These are phyloP conservation scores for Adelosebastes latens DNA, from an alignment of 2,797 vertebrate genomes.

Conservation along the genomic window DNA sequence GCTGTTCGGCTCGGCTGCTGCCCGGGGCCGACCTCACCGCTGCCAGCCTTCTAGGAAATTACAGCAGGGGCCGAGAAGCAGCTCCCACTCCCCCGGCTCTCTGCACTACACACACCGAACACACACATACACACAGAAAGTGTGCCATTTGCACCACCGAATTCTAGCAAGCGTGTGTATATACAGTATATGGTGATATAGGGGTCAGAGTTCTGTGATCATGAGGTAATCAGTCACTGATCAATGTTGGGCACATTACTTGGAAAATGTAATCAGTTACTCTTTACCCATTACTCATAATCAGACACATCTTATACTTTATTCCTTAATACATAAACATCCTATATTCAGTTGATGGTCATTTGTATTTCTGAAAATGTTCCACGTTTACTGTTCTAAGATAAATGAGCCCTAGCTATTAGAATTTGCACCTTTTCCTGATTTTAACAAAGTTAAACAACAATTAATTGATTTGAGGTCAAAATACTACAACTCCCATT, in stretches of 20 bases:
- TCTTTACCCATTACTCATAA: too few relatives aligned
- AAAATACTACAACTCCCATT: not conserved
- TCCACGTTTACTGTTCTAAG: too few relatives aligned
- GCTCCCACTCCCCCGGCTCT: slow-evolving; percentile 58
- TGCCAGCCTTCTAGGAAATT: slow-evolving; percentile 81
- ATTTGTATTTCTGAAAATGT: too few relatives aligned
- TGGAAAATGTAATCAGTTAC: too few relatives aligned
- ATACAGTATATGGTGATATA: not conserved
- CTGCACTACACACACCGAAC: slow-evolving; percentile 3
- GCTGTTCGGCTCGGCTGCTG: slow-evolving; percentile 72
- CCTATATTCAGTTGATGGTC: too few relatives aligned
- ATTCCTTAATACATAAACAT: too few relatives aligned
- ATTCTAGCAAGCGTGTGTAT: not conserved
- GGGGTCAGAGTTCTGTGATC: too few relatives aligned
- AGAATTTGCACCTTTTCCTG: not conserved
- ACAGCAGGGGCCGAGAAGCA: slow-evolving; percentile 75
- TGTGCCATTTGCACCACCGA: not conserved
- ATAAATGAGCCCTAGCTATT: not conserved
- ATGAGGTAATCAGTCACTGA: too few relatives aligned
- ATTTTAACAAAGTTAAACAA: not conserved
- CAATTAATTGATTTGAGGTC: not conserved
- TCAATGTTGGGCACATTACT: too few relatives aligned
- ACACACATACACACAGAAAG: slow-evolving; percentile 3
- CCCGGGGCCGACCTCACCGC: slow-evolving; percentile 70
- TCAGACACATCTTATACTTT: too few relatives aligned